Evolutionary conservation across 1,140 invertebrate species (phyloP).

Genomic region (Philotrypesis tridentata): DNA sequence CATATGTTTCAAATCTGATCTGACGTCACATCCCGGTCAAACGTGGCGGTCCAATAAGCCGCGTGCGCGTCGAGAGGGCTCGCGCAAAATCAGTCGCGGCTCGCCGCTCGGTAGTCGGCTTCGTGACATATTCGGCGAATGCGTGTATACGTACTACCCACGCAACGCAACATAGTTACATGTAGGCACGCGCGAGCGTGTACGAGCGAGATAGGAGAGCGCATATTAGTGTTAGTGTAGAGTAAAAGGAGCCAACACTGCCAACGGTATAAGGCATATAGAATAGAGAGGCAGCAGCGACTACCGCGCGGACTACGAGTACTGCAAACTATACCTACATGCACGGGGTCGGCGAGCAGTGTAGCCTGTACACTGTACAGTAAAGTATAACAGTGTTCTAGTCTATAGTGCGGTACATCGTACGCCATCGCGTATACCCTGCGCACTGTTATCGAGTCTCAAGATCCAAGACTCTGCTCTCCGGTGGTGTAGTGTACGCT

Average conservation of each 20-base stretch:
- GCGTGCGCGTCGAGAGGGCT: neutral
- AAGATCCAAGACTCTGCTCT: too few relatives aligned
- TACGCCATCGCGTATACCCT: too few relatives aligned
- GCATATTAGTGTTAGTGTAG: neutral
- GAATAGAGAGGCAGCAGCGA: too few relatives aligned
- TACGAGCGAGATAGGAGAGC: neutral
- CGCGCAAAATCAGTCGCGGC: neutral
- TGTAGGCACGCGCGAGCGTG: neutral
- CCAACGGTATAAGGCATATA: neutral
- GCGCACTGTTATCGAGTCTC: too few relatives aligned
- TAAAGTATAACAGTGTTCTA: too few relatives aligned
- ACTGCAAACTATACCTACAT: too few relatives aligned
- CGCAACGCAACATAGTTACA: too few relatives aligned
- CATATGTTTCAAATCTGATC: neutral
- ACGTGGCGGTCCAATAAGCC: slow-evolving; percentile 61
- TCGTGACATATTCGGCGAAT: neutral
- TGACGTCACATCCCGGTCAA: slow-evolving; percentile 70
- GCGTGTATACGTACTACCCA: too few relatives aligned
- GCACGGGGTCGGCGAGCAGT: too few relatives aligned
- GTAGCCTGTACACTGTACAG: too few relatives aligned
- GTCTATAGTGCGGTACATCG: too few relatives aligned
- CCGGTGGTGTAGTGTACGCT: slow-evolving; percentile 2
- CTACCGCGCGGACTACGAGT: too few relatives aligned
- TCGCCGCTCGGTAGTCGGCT: neutral
- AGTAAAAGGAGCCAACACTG: neutral